These are phyloP conservation scores for Tetragonisca angustula DNA, from an alignment of 2,888 invertebrate species.

Conservation along the genomic window DNA sequence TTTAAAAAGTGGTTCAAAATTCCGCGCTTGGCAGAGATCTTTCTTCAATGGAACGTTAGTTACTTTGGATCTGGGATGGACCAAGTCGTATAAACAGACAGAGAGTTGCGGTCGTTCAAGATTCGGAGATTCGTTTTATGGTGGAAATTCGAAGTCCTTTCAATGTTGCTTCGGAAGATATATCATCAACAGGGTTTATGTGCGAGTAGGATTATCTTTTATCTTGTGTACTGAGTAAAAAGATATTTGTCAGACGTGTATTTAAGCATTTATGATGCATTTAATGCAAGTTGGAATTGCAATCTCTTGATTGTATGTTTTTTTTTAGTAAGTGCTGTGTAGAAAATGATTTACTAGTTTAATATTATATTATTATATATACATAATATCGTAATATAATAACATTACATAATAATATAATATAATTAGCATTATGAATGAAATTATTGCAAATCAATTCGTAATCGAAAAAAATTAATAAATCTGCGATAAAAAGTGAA, in stretches of 20 bases:
- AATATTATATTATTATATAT: no score
- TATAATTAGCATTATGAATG: no score
- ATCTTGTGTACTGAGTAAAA: neutral
- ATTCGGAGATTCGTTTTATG: neutral
- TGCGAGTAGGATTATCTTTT: neutral
- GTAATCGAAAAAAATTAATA: no score
- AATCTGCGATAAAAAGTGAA: neutral
- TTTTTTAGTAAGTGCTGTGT: neutral
- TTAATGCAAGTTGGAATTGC: neutral
- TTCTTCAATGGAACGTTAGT: constrained; percentile 44
- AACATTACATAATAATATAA: no score
- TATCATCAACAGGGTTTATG: neutral
- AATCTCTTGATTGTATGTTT: neutral
- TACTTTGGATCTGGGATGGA: constrained; percentile 1
- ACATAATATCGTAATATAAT: no score
- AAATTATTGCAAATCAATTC: no score
- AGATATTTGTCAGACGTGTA: neutral
- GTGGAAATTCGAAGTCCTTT: neutral
- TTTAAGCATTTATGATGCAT: neutral
- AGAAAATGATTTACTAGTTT: neutral
- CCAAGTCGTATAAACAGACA: constrained; percentile 20
- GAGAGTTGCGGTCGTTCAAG: neutral
- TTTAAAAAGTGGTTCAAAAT: constrained; percentile 60
- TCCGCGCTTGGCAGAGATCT: constrained; percentile 47
- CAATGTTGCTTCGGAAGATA: neutral